A percentile compares a stretch with the other conserved stretches of the same genome.
phyloP scores from a whole-genome alignment of 2,888 invertebrate species.

The Matsumyia berberina region DNA sequence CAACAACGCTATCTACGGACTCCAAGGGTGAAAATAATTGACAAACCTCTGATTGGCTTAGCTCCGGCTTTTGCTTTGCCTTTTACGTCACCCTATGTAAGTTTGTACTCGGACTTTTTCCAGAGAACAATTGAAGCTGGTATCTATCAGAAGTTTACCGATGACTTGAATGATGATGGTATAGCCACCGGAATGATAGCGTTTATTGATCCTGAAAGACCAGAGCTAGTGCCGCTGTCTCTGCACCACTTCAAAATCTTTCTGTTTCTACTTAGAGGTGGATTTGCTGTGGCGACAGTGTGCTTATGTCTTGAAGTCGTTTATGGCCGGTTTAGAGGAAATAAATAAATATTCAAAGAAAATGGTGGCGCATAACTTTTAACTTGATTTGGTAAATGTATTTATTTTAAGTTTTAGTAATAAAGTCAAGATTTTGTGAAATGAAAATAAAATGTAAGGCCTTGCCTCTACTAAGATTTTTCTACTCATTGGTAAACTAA shows the following conservation, averaged over 20 bases:
- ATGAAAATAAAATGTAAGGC: too few species aligned
- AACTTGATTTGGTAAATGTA: too few species aligned
- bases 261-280: constrained; percentile 5
- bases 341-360: background rate
- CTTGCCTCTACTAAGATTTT: too few species aligned
- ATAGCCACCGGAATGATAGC: constrained; percentile 34
- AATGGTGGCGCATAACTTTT: too few species aligned
- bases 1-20: constrained; percentile 77
- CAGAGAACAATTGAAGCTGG: constrained; percentile 53
- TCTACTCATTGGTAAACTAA: too few species aligned
- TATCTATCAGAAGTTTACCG: constrained; percentile 14
- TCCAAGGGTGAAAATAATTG: constrained; percentile 59
- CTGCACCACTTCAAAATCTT: constrained; percentile 17
- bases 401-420: too few species aligned
- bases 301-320: constrained; percentile 19
- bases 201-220: background rate
- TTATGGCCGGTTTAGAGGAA: background rate
- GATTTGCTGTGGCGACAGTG: background rate
- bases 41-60: constrained; percentile 59
- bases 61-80: constrained; percentile 73
- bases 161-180: constrained; percentile 56
- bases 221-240: background rate
- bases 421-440: too few species aligned
- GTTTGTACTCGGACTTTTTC: constrained; percentile 45
- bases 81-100: constrained; percentile 74